Evolutionary conservation across 1,140 invertebrate species (phyloP).

Genomic region (Anastrepha ludens): DNA sequence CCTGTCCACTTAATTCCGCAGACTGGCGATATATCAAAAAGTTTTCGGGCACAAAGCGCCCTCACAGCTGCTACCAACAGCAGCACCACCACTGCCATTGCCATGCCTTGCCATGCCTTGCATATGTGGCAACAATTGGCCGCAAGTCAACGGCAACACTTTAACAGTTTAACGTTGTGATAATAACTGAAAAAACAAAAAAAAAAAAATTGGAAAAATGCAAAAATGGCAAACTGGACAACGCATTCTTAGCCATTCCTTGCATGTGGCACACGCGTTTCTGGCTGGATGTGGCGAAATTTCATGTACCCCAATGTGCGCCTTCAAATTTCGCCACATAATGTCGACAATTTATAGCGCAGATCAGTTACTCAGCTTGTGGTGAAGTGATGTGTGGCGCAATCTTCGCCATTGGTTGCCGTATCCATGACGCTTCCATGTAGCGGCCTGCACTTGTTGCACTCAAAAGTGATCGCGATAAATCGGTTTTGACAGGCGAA

Average conservation of each 20-base stretch:
- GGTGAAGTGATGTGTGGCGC: background rate
- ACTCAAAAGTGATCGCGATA: slow-evolving; percentile 9
- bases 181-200: background rate
- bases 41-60: background rate
- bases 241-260: background rate
- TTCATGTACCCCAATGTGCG: background rate
- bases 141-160: slow-evolving; percentile 38
- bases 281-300: background rate
- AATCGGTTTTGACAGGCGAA: slow-evolving; percentile 18
- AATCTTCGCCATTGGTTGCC: background rate
- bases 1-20: background rate
- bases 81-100: background rate
- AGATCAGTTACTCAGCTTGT: background rate
- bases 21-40: background rate
- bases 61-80: background rate
- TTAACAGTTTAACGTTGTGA: slow-evolving; percentile 24
- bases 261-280: background rate
- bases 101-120: background rate
- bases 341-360: background rate
- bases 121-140: background rate
- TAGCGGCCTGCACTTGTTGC: slow-evolving; percentile 24
- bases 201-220: background rate
- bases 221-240: background rate
- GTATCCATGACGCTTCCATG: background rate
- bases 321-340: slow-evolving; percentile 30